Evolutionary conservation across 2,888 invertebrate species (phyloP), one percentile per base, ranked within the genome.

Genomic region (Drosophila multiciliata): DNA sequence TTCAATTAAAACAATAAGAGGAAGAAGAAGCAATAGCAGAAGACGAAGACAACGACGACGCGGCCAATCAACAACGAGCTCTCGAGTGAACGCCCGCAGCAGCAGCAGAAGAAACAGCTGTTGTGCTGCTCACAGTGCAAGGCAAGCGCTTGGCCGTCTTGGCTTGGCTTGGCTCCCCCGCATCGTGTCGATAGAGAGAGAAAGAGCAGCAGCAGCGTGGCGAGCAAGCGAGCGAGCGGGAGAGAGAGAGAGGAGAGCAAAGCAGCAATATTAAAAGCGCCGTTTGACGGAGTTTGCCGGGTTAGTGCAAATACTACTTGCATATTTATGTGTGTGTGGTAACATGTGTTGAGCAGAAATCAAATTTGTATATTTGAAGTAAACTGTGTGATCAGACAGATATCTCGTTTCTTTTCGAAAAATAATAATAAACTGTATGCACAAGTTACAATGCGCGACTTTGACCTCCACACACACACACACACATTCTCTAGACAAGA

Each of bases 41-140:
- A 68, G 59, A 38, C 61, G 38, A 54, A 52, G n/a, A 45, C 45
- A 7, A 29, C 29, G n/a, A 45, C 45, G 15, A 49, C 23, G 29
- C 62, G 58, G 60, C 66, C 78, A 78, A 80, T 70, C 73, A 78
- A 55, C 73, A 78, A 55, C 76, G 57, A 53, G 42, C 62, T 58
- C 62, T 58, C 49, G 63, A 88, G 88, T 83, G 78, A 90, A 78
- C 87, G 90, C 65, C 83, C 87, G 69, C 66, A 62, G 76, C 61
- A 74, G 64, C 75, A 77, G 66, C 54, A 65, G 61, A 71, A 68
- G 55, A 76, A 90, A 90, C 89, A 90, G 88, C 83, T 89, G 85
- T 80, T 89, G 82, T 80, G 81, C 38, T 57, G 57, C 87, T 73
- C 50, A 74, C 82, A 82, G 82, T 89, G n/a, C 49, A 49, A 42